These are phyloP conservation scores for Chionodraco myersi DNA, from an alignment of 2,113 vertebrate species.

Conservation along the genomic window DNA sequence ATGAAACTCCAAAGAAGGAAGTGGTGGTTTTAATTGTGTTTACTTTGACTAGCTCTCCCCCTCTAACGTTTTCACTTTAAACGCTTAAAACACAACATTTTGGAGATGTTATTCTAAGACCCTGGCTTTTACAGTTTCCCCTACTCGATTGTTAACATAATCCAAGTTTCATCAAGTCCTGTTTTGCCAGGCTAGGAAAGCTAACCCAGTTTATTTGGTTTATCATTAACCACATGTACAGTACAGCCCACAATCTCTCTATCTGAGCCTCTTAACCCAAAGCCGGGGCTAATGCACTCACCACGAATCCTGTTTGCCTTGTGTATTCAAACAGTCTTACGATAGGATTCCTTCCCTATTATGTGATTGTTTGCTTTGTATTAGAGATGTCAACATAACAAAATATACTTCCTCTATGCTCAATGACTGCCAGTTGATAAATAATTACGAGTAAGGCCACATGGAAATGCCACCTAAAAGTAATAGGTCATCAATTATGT, in stretches of 20 bases:
- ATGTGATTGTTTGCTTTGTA: slow-evolving; percentile 64
- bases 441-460: slow-evolving; percentile 42
- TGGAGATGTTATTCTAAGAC: slow-evolving; percentile 69
- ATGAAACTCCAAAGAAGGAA: slow-evolving; percentile 69
- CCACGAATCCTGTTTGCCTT: slow-evolving; percentile 53
- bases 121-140: slow-evolving; percentile 63
- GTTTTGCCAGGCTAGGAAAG: slow-evolving; percentile 72
- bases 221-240: slow-evolving; percentile 79
- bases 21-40: slow-evolving; percentile 70
- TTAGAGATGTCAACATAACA: slow-evolving; percentile 50
- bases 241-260: slow-evolving; percentile 59
- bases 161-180: slow-evolving; percentile 81
- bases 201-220: slow-evolving; percentile 78
- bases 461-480: background rate
- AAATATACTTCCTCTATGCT: slow-evolving; percentile 62
- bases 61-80: slow-evolving; percentile 63
- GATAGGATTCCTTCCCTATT: slow-evolving; percentile 50
- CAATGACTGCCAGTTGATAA: slow-evolving; percentile 32
- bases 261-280: slow-evolving; percentile 55
- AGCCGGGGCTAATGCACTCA: slow-evolving; percentile 65
- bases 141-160: slow-evolving; percentile 75
- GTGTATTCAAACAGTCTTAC: slow-evolving; percentile 61
- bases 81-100: slow-evolving; percentile 70
- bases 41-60: slow-evolving; percentile 55
- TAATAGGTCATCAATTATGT: background rate